Evolutionary conservation across 2,797 vertebrate species (phyloP), one percentile per base, ranked within the genome.

Genomic region (Gadopsis bispinosus): DNA sequence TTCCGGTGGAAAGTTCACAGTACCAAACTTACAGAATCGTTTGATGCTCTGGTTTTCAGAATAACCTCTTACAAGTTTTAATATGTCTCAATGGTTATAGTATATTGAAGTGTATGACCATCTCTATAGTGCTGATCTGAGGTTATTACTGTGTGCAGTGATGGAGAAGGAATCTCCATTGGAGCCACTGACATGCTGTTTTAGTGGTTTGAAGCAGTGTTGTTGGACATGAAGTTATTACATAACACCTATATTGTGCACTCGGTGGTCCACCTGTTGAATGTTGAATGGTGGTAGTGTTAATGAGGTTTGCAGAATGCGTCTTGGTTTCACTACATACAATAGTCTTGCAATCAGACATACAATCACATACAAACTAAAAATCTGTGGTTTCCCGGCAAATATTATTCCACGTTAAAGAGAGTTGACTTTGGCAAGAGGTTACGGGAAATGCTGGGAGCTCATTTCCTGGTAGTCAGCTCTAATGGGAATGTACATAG

Each of bases 101-200:
- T 53, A 77, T 61, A 58, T 69, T 56, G 43, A 4, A 72, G 62
- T 6, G 14, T 61, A 26, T 47, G 47, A 60, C 56, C 55, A 64
- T 79, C 55, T 81, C 79, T 66, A 54, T 73, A 68, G 56, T 11
- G 26, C 73, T 85, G 78, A 82, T 76, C 75, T 71, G 75, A 77
- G 78, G 77, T 80, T 77, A 66, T 76, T 77, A 37, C 45, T 62
- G 37, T n/a, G 63, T 77, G 75, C 75, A 82, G 50, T 69, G 65
- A 83, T 53, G 66, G 41, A 61, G 60, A 77, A 88, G 51, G 31
- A 69, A 73, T 65, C 61, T 53, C 65, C 20, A 35, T 31, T 67
- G 69, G 75, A 72, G 70, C 66, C 43, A 62, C 67, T 59, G n/a
- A 11, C 4, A 14, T 59, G 37, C 55, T 43, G 45, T 81, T 69